Conservation (phyloP, 2,113 vertebrate species). For the Myocastor coypus region DNA sequence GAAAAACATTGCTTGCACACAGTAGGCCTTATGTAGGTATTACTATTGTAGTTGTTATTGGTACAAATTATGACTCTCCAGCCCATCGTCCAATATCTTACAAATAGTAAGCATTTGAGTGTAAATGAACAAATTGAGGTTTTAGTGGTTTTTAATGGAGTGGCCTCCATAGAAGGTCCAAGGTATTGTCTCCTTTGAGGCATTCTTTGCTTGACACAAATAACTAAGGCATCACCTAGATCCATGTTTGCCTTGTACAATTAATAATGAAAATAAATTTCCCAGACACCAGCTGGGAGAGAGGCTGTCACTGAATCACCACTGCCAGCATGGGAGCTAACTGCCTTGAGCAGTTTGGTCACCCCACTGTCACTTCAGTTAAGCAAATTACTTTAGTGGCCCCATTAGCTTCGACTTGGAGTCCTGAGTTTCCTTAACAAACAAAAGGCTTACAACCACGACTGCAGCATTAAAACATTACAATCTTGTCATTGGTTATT, state of each 20-base stretch:
- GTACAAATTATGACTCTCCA: background rate
- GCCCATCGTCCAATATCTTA: background rate
- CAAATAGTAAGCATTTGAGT: background rate
- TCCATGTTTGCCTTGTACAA: background rate
- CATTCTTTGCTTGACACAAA: background rate
- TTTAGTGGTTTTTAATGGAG: background rate
- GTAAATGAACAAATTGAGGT: background rate
- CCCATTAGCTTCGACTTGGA: conserved; percentile 18
- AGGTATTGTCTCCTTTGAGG: background rate
- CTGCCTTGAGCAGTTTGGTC: background rate
- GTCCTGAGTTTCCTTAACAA: background rate
- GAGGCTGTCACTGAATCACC: background rate
- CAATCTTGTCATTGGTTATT: background rate
- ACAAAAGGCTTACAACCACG: background rate
- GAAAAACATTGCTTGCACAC: no score
- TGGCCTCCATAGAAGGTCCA: background rate
- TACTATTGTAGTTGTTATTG: background rate
- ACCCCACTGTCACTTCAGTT: background rate
- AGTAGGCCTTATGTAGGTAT: background rate
- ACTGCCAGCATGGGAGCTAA: background rate
- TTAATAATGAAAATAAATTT: conserved; percentile 26
- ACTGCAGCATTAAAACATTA: background rate
- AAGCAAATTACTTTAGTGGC: background rate
- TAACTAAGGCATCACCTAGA: background rate
- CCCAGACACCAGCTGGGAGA: background rate